A percentile compares a stretch with the other conserved stretches of the same genome.
phyloP scores from a whole-genome alignment of 1,140 invertebrate species.

The Drosophila ogumai region DNA sequence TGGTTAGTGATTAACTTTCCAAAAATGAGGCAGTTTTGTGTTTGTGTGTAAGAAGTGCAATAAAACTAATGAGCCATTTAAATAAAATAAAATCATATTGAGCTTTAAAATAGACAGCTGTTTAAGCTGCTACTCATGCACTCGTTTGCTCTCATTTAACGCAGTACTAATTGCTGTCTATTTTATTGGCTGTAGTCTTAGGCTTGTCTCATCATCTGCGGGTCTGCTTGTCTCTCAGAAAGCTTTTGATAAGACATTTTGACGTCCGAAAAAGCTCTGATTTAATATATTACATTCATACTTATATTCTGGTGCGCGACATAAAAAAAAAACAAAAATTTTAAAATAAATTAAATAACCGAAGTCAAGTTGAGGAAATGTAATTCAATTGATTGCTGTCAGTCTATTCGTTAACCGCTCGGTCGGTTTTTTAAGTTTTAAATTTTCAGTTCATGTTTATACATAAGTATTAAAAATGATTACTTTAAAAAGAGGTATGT shows the following conservation, averaged over 20 bases:
- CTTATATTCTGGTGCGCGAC: not conserved
- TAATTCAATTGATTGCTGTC: not conserved
- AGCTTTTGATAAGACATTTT: slow-evolving; percentile 5
- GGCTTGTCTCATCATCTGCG: not conserved
- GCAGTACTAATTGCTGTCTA: not conserved
- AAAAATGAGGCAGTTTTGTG: not conserved
- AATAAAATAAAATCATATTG: not conserved
- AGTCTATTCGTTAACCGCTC: not conserved
- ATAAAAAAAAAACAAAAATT: not conserved
- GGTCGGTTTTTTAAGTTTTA: not conserved
- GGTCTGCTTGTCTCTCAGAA: not conserved
- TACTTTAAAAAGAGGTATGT: not conserved
- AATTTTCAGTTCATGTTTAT: not conserved
- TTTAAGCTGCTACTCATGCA: not conserved
- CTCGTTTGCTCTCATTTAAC: not conserved
- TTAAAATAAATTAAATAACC: not conserved
- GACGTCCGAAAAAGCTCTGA: slow-evolving; percentile 1
- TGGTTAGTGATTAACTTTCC: not conserved
- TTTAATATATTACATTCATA: not conserved
- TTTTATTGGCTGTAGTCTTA: not conserved
- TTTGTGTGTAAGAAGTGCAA: not conserved
- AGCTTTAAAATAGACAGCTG: not conserved
- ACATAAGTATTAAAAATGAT: not conserved
- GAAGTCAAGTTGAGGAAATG: not conserved
- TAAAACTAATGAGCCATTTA: not conserved